These are phyloP conservation scores for Pristionchus pacificus DNA, from an alignment of 1,140 invertebrate species.

Conservation along the genomic window DNA sequence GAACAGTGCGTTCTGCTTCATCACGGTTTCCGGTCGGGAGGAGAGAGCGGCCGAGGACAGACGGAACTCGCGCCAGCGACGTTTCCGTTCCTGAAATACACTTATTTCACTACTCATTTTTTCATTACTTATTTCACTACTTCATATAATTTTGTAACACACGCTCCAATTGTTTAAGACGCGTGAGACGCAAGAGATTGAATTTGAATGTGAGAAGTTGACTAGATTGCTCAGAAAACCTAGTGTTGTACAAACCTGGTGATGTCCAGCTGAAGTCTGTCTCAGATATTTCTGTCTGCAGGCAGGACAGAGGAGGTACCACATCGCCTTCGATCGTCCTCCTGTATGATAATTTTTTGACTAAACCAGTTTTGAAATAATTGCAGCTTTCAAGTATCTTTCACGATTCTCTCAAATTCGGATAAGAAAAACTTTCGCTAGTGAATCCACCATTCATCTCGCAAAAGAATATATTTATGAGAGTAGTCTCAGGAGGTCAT, in stretches of 20 bases:
- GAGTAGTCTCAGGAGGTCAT: too few relatives aligned
- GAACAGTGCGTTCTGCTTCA: slow-evolving; percentile 91
- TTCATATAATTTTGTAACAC: slow-evolving; percentile 58
- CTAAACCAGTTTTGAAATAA: too few relatives aligned
- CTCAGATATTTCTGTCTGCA: slow-evolving; percentile 78
- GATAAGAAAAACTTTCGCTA: too few relatives aligned
- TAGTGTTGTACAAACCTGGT: slow-evolving; percentile 50
- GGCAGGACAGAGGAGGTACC: slow-evolving; percentile 84
- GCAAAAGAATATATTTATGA: too few relatives aligned
- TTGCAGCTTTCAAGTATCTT: too few relatives aligned
- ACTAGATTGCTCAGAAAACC: too few relatives aligned
- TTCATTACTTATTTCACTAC: slow-evolving; percentile 42
- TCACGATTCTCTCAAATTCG: too few relatives aligned
- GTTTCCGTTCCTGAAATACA: slow-evolving; percentile 44
- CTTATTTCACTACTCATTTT: not conserved
- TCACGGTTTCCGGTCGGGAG: slow-evolving; percentile 71
- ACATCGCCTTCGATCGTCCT: not conserved
- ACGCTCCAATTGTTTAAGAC: too few relatives aligned
- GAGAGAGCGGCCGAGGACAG: slow-evolving; percentile 55
- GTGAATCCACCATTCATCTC: too few relatives aligned
- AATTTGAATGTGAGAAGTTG: too few relatives aligned
- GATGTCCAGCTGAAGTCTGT: slow-evolving; percentile 57
- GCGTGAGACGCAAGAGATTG: too few relatives aligned
- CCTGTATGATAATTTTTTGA: too few relatives aligned
- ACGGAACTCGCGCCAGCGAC: slow-evolving; percentile 46